Evolutionary conservation across 2,888 invertebrate species (phyloP).

Genomic region (Myathropa florea): DNA sequence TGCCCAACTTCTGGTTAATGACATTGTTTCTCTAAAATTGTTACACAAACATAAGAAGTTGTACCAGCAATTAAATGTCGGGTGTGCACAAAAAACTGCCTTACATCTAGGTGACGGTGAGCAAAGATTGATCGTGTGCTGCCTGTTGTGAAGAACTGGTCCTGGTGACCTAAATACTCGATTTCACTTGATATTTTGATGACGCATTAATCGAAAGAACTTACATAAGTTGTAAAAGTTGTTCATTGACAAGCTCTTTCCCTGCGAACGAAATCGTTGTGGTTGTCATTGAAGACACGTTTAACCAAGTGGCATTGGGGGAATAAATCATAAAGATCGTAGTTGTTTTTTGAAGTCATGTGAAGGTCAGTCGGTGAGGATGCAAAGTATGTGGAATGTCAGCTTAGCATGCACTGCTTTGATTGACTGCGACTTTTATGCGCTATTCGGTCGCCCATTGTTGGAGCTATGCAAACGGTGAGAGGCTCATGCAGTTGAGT

Average conservation of each 20-base stretch:
- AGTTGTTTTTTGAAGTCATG: background rate
- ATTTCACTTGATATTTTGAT: background rate
- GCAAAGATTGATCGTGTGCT: too few relatives aligned
- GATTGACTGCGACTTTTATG: background rate
- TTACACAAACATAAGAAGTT: background rate
- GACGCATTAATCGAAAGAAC: background rate
- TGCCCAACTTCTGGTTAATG: background rate
- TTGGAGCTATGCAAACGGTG: background rate
- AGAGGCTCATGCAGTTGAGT: background rate
- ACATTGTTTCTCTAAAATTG: background rate
- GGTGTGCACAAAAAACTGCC: background rate
- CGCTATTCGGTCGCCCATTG: background rate
- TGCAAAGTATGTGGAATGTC: background rate
- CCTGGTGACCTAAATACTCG: background rate
- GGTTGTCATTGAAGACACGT: background rate
- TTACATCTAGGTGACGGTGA: too few relatives aligned
- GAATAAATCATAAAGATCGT: background rate
- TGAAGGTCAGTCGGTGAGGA: background rate
- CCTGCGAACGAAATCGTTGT: too few relatives aligned
- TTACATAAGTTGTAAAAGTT: conserved; percentile 3
- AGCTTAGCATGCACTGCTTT: background rate
- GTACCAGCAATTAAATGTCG: background rate
- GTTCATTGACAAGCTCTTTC: background rate
- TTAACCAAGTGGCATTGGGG: background rate
- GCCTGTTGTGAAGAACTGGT: background rate